These are phyloP conservation scores for Morelia viridis DNA, from an alignment of 2,797 vertebrate genomes.

Conservation along the genomic window DNA sequence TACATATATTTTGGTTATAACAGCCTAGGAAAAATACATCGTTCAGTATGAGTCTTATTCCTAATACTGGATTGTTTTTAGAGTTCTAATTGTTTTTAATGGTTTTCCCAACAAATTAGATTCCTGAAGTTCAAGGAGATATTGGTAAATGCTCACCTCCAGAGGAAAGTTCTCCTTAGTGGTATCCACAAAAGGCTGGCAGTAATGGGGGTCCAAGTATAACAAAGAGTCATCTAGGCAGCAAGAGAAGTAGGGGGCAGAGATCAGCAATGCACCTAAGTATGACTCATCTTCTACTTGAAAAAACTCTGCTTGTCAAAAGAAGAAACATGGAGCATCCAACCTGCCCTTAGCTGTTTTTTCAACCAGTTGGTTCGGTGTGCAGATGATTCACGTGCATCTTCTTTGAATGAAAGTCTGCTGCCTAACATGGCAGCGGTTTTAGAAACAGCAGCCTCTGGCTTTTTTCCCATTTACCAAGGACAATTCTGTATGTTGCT, in stretches of 20 bases:
- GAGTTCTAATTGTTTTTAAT: neutral
- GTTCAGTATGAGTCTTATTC: neutral
- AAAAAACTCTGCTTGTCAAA: neutral
- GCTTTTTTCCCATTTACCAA: neutral
- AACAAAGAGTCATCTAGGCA: constrained; percentile 87
- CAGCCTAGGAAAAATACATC: neutral
- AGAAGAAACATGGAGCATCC: no score
- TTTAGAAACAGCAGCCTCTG: neutral
- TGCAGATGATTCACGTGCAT: neutral
- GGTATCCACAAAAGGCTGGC: constrained; percentile 85
- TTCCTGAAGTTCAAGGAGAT: neutral
- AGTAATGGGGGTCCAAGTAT: constrained; percentile 94
- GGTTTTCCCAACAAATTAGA: neutral
- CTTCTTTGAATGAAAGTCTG: neutral
- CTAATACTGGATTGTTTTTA: neutral
- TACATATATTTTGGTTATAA: neutral
- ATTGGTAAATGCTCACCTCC: constrained; percentile 75
- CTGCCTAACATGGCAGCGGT: neutral
- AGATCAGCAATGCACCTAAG: neutral
- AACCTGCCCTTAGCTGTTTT: neutral
- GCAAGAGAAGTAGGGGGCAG: neutral
- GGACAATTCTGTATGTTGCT: no score
- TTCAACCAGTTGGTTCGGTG: neutral
- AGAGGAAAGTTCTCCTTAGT: constrained; percentile 80
- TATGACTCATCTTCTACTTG: neutral